Base-by-base conservation (phyloP, 2,113 vertebrate genomes). In the Syrmaticus mikado region DNA sequence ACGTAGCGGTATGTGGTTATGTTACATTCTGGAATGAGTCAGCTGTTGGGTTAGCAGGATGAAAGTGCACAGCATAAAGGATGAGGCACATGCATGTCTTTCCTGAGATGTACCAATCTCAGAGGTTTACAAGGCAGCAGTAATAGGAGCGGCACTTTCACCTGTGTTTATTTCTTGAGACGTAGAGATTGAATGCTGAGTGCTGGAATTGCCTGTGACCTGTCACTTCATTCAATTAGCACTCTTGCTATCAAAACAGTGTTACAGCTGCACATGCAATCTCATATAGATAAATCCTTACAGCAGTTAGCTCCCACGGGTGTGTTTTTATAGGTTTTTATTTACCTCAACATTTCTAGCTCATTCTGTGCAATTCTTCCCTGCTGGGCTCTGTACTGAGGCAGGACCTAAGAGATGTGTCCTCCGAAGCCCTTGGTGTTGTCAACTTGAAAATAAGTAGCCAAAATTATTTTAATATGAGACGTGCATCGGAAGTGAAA, bases 1-100 rank as follows among this genome's bases (percentile, higher is more conserved):
- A 0, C 0, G 2, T 22, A 1, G 8, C 22, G 45, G 24, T 4
- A 25, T 2, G 28, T 45, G 70, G 36, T 11, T n/a, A 3, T 5
- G 19, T 57, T 43, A 28, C 60, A 22, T 25, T n/a, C 45, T 28
- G 13, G 8, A 5, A 38, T 7, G 34, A 67, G 72, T 61, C 60
- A 40, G n/a, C 34, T 38, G 0, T 52, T 65, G 8, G 8, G 19
- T 40, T 13, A 25, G 46, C 45, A 43, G 30, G 38, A 4, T 58
- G 53, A 18, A 74, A 74, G 46, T 7, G 15, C 38, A 7, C 58
- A 45, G 41, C 18, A 3, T n/a, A 25, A 52, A 52, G n/a, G 40
- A 50, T 20, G 4, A 2, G 65, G 38, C 19, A 14, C 13, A 1
- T 4, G 38, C 24, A 2, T 1, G 3, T 43, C 48, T 19, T 48